Percentiles rank a stretch among this genome's conserved stretches.
phyloP scores from a whole-genome alignment of 2,113 vertebrate species.

The Podiceps cristatus region DNA sequence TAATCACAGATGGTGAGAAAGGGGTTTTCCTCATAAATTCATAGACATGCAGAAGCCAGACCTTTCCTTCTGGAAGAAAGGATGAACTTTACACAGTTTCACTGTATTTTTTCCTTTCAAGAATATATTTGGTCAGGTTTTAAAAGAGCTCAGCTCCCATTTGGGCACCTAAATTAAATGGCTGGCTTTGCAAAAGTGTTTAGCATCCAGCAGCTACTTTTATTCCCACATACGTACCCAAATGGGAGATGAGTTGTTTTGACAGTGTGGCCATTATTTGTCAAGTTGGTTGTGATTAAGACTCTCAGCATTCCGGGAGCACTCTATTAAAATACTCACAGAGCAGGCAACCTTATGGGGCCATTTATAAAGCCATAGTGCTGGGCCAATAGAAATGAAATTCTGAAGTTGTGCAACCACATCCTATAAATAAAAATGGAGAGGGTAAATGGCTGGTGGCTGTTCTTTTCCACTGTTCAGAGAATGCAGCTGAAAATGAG shows the following conservation, averaged over 20 bases:
- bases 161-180: constrained; percentile 49
- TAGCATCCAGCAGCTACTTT: constrained; percentile 58
- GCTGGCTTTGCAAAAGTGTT: constrained; percentile 47
- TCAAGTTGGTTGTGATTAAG: constrained; percentile 56
- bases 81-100: constrained; percentile 58
- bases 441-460: not conserved
- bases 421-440: not conserved
- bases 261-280: constrained; percentile 43
- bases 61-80: constrained; percentile 35
- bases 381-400: constrained; percentile 5
- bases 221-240: constrained; percentile 24
- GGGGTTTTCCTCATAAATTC: constrained; percentile 40
- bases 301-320: constrained; percentile 17
- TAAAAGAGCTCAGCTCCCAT: constrained; percentile 35
- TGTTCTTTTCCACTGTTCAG: not conserved
- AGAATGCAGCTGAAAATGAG: not conserved
- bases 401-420: not conserved
- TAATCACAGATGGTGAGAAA: constrained; percentile 24
- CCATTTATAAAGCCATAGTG: constrained; percentile 30
- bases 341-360: constrained; percentile 15
- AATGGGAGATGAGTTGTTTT: constrained; percentile 44
- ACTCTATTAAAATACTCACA: constrained; percentile 45
- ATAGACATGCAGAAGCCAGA: constrained; percentile 38
- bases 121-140: constrained; percentile 36
- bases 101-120: constrained; percentile 44